Conservation (phyloP, 2,888 invertebrate genomes). For the Cheilosia grossa region DNA sequence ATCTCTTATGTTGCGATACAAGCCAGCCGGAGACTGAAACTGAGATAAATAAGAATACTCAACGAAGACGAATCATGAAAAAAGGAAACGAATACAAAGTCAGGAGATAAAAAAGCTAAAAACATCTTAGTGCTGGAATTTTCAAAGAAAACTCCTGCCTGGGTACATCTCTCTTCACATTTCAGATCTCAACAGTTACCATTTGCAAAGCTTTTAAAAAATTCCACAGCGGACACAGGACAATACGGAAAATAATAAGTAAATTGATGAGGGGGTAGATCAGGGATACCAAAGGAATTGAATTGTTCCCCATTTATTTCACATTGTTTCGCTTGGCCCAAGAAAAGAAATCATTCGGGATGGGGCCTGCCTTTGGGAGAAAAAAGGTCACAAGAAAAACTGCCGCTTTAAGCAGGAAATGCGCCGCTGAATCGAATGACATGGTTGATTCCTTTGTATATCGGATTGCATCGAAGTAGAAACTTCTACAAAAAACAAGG, state of each 20-base stretch:
- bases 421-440: not conserved
- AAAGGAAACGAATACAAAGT: constrained; percentile 3
- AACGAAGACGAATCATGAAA: not conserved
- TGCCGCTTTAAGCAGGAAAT: not conserved
- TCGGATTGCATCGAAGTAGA: constrained; percentile 8
- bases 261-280: constrained; percentile 1
- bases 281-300: constrained; percentile 9
- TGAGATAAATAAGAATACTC: constrained; percentile 1
- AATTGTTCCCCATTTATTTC: constrained; percentile 12
- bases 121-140: constrained; percentile 24
- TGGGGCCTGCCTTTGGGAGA: too few species aligned
- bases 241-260: not conserved
- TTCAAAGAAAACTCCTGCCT: constrained; percentile 21
- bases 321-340: not conserved
- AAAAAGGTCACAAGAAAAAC: not conserved
- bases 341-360: not conserved
- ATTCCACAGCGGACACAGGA: constrained; percentile 15
- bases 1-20: constrained; percentile 7
- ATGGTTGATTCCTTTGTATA: not conserved
- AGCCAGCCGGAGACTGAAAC: constrained; percentile 5
- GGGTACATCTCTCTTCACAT: not conserved
- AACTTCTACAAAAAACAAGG: not conserved
- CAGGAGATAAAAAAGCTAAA: not conserved
- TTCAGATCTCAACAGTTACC: not conserved
- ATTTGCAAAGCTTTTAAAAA: constrained; percentile 9